Conservation (phyloP, 2,113 vertebrate species). For the Gallinago paraguaiae region DNA sequence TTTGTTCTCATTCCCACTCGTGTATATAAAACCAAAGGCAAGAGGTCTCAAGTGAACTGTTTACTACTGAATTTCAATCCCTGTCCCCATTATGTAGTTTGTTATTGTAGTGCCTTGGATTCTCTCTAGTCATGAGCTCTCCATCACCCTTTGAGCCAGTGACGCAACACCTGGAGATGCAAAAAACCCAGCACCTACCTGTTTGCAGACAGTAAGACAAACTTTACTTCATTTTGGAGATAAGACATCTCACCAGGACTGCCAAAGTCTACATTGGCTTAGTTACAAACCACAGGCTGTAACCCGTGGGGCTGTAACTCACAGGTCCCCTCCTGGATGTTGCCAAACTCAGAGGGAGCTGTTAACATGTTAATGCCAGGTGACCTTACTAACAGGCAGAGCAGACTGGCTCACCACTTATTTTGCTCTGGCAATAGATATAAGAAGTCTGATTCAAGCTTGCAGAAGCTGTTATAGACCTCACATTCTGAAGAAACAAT, state of each 20-base stretch:
- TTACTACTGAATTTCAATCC: neutral
- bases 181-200: neutral
- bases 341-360: neutral
- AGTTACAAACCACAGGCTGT: neutral
- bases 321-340: neutral
- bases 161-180: neutral
- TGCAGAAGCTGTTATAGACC: neutral
- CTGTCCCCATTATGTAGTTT: neutral
- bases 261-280: neutral
- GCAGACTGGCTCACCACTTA: neutral
- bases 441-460: neutral
- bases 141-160: neutral
- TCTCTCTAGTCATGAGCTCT: neutral
- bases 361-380: neutral
- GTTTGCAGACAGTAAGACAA: neutral
- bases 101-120: neutral
- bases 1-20: neutral
- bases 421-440: neutral
- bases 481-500: neutral
- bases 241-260: neutral
- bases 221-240: neutral
- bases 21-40: neutral
- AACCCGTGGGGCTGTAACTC: neutral
- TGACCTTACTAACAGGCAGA: neutral
- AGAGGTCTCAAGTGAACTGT: neutral